Base-by-base conservation (phyloP, 2,888 invertebrate genomes). In the Siphonodentalium dalli region DNA sequence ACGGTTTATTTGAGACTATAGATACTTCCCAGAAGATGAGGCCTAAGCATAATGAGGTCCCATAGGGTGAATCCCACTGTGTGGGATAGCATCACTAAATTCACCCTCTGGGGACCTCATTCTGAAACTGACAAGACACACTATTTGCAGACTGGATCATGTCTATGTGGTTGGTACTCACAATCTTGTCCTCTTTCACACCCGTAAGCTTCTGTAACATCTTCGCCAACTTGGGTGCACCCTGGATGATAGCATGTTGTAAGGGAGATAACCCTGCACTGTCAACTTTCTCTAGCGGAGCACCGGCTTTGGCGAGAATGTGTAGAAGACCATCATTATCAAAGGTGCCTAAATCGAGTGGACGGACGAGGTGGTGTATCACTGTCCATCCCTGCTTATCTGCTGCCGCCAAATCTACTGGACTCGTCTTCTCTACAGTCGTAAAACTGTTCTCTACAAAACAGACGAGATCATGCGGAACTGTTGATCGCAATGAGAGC, bases 351-450 rank as follows among this genome's bases (percentile, higher is more conserved):
- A 71, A 69, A 1, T 72, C 69, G 3, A 81, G 61, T 1, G 83
- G 79, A 29, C 64, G 70, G 27, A 82, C 78, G 18, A 81, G 67
- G 57, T 81, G 76, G 57, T 82, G 82, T 15, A 82, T 53, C 1
- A 77, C 77, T 2, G 80, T 80, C 73, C 75, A 76, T 23, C 81
- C 81, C 45, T 75, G 66, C 20, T 56, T 60, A 63, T 83, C 83
- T 38, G 54, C 55, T 4, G 61, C 64, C 11, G 68, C 63, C 24
- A 81, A 44, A 45, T 77, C 66, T 2, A 79, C 71, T n/a, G 62
- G 38, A 46, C 77, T 79, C 3, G 70, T 77, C 54, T 74, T 72
- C 46, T 65, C 65, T 9, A 74, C 62, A 5, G 52, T 57, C 15
- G 45, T 47, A 43, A 59, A 63, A 27, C 65, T 65, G 27, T 64